phyloP scores from a whole-genome alignment of 2,888 invertebrate species.

The Lingula anatina region DNA sequence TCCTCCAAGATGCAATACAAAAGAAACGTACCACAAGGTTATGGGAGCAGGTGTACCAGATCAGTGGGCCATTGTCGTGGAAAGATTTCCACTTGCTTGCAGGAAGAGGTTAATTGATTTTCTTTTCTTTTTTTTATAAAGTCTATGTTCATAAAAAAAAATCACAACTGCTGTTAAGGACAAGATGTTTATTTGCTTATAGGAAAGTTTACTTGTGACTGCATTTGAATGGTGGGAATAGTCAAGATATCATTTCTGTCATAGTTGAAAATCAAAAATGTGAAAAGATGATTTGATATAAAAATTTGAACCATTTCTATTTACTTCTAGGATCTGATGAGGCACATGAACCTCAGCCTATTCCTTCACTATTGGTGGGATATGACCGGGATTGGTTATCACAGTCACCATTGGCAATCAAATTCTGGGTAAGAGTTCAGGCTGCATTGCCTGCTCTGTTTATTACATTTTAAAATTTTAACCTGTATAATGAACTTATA shows the following conservation, averaged over 20 bases:
- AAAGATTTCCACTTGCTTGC: slow-evolving; percentile 93
- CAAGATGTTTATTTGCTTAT: too few relatives aligned
- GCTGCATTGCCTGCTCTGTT: too few relatives aligned
- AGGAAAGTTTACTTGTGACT: too few relatives aligned
- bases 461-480: too few relatives aligned
- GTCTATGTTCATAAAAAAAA: too few relatives aligned
- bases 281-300: not conserved
- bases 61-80: slow-evolving; percentile 97
- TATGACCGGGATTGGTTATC: slow-evolving; percentile 94
- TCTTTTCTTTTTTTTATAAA: too few relatives aligned
- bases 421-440: slow-evolving; percentile 87
- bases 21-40: slow-evolving; percentile 69
- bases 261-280: not conserved
- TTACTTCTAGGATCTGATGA: slow-evolving; percentile 70
- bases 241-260: not conserved
- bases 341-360: slow-evolving; percentile 94
- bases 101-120: slow-evolving; percentile 70
- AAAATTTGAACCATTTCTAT: not conserved
- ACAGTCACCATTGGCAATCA: slow-evolving; percentile 86
- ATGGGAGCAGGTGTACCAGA: slow-evolving; percentile 88
- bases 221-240: too few relatives aligned
- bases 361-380: slow-evolving; percentile 88
- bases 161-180: too few relatives aligned
- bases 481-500: too few relatives aligned
- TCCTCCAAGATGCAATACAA: slow-evolving; percentile 92